phyloP scores from a whole-genome alignment of 2,797 vertebrate genomes.

The Orestias chungarensis region DNA sequence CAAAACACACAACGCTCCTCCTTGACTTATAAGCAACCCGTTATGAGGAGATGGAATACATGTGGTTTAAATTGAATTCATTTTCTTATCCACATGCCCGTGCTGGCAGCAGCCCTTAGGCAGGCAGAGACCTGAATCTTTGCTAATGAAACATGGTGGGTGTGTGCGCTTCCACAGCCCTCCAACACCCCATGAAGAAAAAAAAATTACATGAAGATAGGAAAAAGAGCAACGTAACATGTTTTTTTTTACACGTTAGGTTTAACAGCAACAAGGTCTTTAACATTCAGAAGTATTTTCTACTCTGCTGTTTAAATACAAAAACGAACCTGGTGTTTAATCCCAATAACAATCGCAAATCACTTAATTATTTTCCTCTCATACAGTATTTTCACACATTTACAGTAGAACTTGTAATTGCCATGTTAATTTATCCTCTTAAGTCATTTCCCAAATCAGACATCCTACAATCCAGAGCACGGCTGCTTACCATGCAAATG shows the following conservation, averaged over 20 bases:
- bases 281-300: slow-evolving; percentile 8
- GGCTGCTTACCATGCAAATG: slow-evolving; percentile 15
- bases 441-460: slow-evolving; percentile 55
- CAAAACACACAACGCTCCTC: slow-evolving; percentile 3
- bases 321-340: slow-evolving; percentile 44
- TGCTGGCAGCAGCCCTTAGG: slow-evolving; percentile 46
- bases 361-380: slow-evolving; percentile 58
- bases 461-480: slow-evolving; percentile 30
- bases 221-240: slow-evolving; percentile 23
- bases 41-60: slow-evolving; percentile 17
- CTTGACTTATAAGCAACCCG: slow-evolving; percentile 1
- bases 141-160: slow-evolving; percentile 65
- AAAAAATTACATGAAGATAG: slow-evolving; percentile 23
- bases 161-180: slow-evolving; percentile 53
- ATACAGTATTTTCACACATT: slow-evolving; percentile 44
- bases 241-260: slow-evolving; percentile 15
- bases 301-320: slow-evolving; percentile 22
- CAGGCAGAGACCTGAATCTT: slow-evolving; percentile 67
- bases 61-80: slow-evolving; percentile 36
- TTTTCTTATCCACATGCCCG: slow-evolving; percentile 40
- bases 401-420: slow-evolving; percentile 51
- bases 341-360: slow-evolving; percentile 65
- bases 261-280: background rate
- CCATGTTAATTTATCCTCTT: slow-evolving; percentile 68
- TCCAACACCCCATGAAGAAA: slow-evolving; percentile 46